Evolutionary conservation across 1,140 invertebrate genomes (phyloP).

Genomic region (Bombus waltoni): DNA sequence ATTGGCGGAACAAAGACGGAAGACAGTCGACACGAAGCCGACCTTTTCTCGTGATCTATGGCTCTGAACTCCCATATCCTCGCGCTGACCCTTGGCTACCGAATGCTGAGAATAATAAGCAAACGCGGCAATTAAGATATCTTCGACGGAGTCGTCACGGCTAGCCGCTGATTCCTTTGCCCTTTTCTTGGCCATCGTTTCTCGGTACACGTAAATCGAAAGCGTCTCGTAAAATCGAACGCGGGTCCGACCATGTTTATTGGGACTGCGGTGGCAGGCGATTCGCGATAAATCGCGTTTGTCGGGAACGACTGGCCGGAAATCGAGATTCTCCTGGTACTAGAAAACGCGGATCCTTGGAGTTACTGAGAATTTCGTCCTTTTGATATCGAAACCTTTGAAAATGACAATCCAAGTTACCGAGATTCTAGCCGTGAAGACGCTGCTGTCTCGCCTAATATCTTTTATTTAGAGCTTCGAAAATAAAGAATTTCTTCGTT

Average conservation of each 20-base stretch:
- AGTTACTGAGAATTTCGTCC: neutral
- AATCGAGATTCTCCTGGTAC: neutral
- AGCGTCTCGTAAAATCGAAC: constrained; percentile 66
- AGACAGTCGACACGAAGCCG: constrained; percentile 33
- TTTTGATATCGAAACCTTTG: neutral
- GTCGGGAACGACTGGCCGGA: constrained; percentile 34
- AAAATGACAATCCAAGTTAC: no score
- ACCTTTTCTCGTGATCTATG: constrained; percentile 68
- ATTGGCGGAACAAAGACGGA: neutral
- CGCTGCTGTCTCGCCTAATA: no score
- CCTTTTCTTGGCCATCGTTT: constrained; percentile 8
- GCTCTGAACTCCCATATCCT: constrained; percentile 62
- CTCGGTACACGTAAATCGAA: constrained; percentile 48
- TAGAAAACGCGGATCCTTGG: no score
- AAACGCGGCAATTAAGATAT: constrained; percentile 76
- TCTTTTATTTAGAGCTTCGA: no score
- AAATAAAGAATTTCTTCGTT: no score
- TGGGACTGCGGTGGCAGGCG: constrained; percentile 72
- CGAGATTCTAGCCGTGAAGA: no score
- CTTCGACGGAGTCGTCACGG: constrained; percentile 57
- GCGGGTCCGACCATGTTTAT: constrained; percentile 75
- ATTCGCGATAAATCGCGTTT: constrained; percentile 72
- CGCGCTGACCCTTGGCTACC: constrained; percentile 60
- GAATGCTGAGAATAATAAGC: constrained; percentile 72
- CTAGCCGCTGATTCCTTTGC: constrained; percentile 2